phyloP scores from a whole-genome alignment of 2,888 invertebrate genomes.

The Pyralis farinalis region DNA sequence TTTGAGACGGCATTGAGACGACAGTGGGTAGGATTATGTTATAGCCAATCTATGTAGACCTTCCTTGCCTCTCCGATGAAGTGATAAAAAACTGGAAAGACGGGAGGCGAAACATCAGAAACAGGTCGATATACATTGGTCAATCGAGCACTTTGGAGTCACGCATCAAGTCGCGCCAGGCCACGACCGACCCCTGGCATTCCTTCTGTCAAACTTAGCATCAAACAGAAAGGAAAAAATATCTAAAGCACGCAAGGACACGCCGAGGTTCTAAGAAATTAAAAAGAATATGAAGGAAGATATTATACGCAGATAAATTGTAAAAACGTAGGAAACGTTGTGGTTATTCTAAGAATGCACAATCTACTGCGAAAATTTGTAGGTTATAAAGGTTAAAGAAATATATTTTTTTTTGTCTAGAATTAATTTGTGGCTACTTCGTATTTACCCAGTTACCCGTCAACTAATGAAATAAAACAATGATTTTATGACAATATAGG shows the following conservation, averaged over 20 bases:
- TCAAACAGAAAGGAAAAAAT: constrained; percentile 55
- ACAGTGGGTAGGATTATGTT: constrained; percentile 67
- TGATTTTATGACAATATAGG: no score
- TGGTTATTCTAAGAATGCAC: constrained; percentile 7
- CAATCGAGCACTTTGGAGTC: constrained; percentile 45
- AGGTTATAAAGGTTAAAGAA: not conserved
- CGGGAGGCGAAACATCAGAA: constrained; percentile 28
- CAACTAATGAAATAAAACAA: no score
- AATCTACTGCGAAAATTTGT: constrained; percentile 1
- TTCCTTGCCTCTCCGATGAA: constrained; percentile 24
- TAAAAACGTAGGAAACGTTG: constrained; percentile 5
- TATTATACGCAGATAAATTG: constrained; percentile 6
- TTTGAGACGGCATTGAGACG: constrained; percentile 74
- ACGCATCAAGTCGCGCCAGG: constrained; percentile 56
- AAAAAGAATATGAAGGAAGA: constrained; percentile 10
- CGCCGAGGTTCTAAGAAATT: constrained; percentile 35
- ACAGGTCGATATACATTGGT: constrained; percentile 41
- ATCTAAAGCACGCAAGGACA: constrained; percentile 54
- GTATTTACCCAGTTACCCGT: no score
- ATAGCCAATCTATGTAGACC: constrained; percentile 41
- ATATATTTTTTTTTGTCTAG: not conserved
- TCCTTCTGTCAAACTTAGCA: constrained; percentile 71
- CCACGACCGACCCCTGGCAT: constrained; percentile 67
- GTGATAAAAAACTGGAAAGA: constrained; percentile 13
- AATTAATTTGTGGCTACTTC: no score